Base-by-base conservation (phyloP, 1,140 invertebrate genomes). In the Cyrtorhinus lividipennis region DNA sequence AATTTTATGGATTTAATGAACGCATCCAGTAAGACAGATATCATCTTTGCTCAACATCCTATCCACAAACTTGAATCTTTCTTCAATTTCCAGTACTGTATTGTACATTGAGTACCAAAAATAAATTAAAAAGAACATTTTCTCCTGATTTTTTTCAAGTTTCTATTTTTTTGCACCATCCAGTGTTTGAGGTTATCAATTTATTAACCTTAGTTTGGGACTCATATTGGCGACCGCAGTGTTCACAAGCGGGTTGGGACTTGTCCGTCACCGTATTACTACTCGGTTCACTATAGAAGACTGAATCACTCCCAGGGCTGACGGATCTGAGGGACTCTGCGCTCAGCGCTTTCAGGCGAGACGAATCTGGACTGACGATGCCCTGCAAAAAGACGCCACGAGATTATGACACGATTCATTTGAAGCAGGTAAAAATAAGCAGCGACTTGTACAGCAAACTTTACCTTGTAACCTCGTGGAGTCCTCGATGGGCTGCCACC, bases 281-380 rank as follows among this genome's bases (percentile, higher is more conserved):
- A 79, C 83, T 77, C 13, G 73, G 74, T 62, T 89, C 87, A 70
- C 86, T 88, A 72, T 90, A 90, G 73, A 92, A 92, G 22, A 92
- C 88, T 62, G 86, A 90, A 72, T 91, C 89, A 67, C 88, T 90
- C 13, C 88, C 88, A 13, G 88, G 88, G 70, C 87, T 90, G 60
- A 87, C 86, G 1, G 87, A 90, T 62, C 88, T 79, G 59, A 91
- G 72, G 0, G 87, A 90, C 73, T 91, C 88, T 27, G 87, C 87
- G 67, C 87, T 90, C 56, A 88, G 73, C n/a, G 87, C 87, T 73
- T 90, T 90, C 24, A 88, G 77, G 24, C 73, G 68, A 59, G 67
- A 56, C 3, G 65, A 62, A 22, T 71, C 68, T 23, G 70, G 71
- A 64, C 72, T 73, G 23, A 64, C 27, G 1, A 65, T 65, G 15